A percentile compares a stretch with the other conserved stretches of the same genome.
phyloP scores from a whole-genome alignment of 2,888 invertebrate species.

The Cylindroiulus punctatus region DNA sequence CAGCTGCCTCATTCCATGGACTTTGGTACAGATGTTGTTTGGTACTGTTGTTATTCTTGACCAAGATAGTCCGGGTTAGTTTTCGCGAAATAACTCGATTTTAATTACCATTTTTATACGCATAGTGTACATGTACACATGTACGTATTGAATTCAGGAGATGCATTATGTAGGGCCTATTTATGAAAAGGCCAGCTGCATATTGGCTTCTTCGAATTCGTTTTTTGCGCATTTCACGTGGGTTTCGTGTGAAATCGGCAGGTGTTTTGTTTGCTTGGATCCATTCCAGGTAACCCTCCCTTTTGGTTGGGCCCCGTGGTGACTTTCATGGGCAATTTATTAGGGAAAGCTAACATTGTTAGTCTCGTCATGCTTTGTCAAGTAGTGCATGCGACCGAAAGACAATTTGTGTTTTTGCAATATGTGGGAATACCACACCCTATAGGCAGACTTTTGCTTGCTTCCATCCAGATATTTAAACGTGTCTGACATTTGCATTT shows the following conservation, averaged over 20 bases:
- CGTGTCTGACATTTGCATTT: background rate
- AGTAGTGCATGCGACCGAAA: background rate
- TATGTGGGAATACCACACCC: background rate
- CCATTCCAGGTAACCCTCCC: constrained; percentile 26
- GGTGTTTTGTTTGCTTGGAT: constrained; percentile 32
- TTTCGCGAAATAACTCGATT: background rate
- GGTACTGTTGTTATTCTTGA: background rate
- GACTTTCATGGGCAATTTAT: constrained; percentile 3
- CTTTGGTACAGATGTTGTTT: too few species aligned
- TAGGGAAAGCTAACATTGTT: constrained; percentile 15
- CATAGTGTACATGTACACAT: too few species aligned
- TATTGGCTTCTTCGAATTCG: background rate
- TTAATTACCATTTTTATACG: background rate
- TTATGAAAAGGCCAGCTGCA: background rate
- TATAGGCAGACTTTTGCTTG: background rate
- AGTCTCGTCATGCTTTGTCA: background rate
- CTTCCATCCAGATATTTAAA: background rate
- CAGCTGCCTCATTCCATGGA: background rate
- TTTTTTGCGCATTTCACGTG: background rate
- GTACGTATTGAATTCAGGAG: background rate
- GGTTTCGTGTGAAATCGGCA: constrained; percentile 8
- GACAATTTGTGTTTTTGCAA: background rate
- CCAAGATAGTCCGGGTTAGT: background rate
- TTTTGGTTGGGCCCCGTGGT: background rate
- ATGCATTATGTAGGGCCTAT: background rate